Evolutionary conservation across 2,113 vertebrate genomes (phyloP), one percentile per base, ranked within the genome.

Genomic region (Polypterus senegalus): DNA sequence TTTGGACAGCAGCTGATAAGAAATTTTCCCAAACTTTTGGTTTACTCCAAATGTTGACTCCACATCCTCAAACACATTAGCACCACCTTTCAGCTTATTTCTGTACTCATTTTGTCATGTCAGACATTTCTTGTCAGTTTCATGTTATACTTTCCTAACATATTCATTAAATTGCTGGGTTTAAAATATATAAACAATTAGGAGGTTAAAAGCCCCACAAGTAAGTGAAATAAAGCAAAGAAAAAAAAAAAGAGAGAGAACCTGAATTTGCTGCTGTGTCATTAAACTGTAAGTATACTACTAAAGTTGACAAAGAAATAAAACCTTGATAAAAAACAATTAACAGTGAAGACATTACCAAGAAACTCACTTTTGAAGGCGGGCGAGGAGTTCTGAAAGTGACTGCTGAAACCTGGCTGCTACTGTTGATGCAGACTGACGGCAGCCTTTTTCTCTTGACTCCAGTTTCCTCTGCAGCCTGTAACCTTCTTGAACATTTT

Each of bases 321-420:
- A n/a, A 8, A 53, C 10, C 10, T 7, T n/a, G 7, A n/a, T n/a
- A 53, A 53, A 53, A 53, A n/a, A 27, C 27, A 27, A 27, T 27
- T 27, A 27, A 27, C 27, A 27, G 27, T 27, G 27, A 27, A 27
- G 27, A 27, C 27, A 27, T 27, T 27, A 27, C 27, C 27, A 27
- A 27, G 44, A 57, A 46, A 58, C 65, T 80, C 52, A 97, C 92
- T 92, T 91, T 69, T 85, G 83, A 65, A 98, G 76, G 54, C 72
- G 83, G 11, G 72, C 78, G 55, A 81, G 78, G 64, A 98, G 89
- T 49, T 92, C 90, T 47, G 69, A 77, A 67, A 97, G 78, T 5
- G 91, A 91, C 66, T 83, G 80, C 54, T 89, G 90, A 71, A 94
- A 97, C 66, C 80, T 77, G 47, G 88, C 79, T 1, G 88, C 83